phyloP scores from a whole-genome alignment of 2,113 vertebrate species.

The Alethe castanea region DNA sequence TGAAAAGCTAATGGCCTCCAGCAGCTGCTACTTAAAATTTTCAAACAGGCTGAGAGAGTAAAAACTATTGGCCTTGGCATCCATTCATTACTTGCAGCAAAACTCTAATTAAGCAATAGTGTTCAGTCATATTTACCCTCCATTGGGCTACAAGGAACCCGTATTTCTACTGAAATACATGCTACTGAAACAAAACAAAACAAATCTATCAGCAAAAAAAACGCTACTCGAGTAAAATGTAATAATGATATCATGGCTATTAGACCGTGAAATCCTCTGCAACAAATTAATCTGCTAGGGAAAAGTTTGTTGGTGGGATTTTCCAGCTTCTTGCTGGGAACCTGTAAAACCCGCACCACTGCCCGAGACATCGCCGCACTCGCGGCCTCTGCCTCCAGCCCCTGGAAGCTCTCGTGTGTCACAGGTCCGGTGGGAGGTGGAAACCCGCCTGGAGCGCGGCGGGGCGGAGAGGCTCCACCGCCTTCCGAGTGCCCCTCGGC shows the following conservation, averaged over 20 bases:
- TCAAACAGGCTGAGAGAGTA: not conserved
- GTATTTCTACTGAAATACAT: constrained; percentile 32
- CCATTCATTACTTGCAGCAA: not conserved
- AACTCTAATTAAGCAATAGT: not conserved
- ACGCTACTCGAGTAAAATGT: constrained; percentile 59
- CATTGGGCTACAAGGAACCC: not conserved
- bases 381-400: not conserved
- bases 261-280: constrained; percentile 59
- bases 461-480: not conserved
- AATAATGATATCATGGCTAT: constrained; percentile 67
- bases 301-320: constrained; percentile 68
- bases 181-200: constrained; percentile 57
- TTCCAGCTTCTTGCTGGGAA: constrained; percentile 39
- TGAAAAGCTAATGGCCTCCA: not conserved
- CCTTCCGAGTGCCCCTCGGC: not conserved
- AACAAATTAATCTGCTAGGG: constrained; percentile 68
- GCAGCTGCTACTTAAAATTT: not conserved
- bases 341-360: not conserved
- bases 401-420: not conserved
- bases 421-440: not conserved
- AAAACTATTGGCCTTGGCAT: not conserved
- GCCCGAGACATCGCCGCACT: not conserved
- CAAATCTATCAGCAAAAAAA: constrained; percentile 61
- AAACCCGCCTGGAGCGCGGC: not conserved
- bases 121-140: not conserved